phyloP scores from a whole-genome alignment of 1,140 invertebrate species.

The Leptestheria dahalacensis region DNA sequence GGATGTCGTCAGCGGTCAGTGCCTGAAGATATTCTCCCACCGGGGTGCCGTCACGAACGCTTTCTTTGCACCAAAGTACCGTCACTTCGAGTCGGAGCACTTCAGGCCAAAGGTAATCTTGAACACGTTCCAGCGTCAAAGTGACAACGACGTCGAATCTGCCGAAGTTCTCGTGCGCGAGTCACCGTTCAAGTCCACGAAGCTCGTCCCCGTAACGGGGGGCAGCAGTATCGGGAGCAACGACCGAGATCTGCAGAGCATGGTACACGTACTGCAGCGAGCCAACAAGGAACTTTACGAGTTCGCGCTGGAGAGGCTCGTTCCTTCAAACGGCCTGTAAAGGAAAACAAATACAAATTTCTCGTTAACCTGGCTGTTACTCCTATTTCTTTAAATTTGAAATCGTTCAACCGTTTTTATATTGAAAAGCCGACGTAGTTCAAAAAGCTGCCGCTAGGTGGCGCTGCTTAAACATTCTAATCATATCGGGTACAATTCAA shows the following conservation, averaged over 20 bases:
- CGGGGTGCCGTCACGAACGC: constrained; percentile 57
- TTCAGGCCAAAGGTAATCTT: constrained; percentile 30
- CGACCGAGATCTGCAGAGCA: neutral
- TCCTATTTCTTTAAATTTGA: neutral
- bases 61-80: constrained; percentile 36
- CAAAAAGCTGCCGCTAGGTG: neutral
- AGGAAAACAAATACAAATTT: neutral
- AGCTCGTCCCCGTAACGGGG: neutral
- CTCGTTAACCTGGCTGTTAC: no score
- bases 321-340: neutral
- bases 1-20: constrained; percentile 57
- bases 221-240: neutral
- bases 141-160: constrained; percentile 3
- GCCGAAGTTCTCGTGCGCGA: neutral
- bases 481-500: no score
- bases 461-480: no score
- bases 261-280: neutral
- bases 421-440: neutral
- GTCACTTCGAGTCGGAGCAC: constrained; percentile 29
- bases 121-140: constrained; percentile 18
- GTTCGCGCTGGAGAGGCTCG: neutral
- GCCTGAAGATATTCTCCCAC: constrained; percentile 47
- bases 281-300: neutral
- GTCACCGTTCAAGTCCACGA: neutral
- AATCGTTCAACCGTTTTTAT: neutral